Evolutionary conservation across 1,140 invertebrate genomes (phyloP).

Genomic region (Phocides pigmalion): DNA sequence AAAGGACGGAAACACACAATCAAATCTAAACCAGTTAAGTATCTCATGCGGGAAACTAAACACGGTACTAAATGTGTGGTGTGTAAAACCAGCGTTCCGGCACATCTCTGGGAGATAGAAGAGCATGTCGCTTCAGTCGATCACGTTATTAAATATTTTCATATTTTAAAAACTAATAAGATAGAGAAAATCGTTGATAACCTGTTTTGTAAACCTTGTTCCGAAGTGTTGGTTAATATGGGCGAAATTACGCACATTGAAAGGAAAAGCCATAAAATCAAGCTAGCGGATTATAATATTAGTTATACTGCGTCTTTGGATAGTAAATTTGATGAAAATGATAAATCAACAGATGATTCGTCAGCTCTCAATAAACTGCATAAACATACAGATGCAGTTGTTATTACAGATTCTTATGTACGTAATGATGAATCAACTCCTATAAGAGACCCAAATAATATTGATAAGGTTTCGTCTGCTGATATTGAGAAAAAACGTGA

Average conservation of each 20-base stretch:
- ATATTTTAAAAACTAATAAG: not conserved
- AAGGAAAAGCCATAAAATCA: slow-evolving; percentile 7
- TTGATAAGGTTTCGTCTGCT: too few relatives aligned
- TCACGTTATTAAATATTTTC: slow-evolving; percentile 2
- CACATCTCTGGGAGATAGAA: not conserved
- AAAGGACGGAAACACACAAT: not conserved
- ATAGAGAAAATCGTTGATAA: slow-evolving; percentile 3
- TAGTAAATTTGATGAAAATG: too few relatives aligned
- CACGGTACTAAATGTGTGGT: slow-evolving; percentile 13
- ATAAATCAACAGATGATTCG: too few relatives aligned
- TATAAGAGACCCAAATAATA: too few relatives aligned
- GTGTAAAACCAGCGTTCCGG: not conserved
- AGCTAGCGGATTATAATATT: slow-evolving; percentile 9
- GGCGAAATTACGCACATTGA: slow-evolving; percentile 11
- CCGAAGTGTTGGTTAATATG: not conserved
- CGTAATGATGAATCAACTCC: too few relatives aligned
- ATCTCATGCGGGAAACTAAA: slow-evolving; percentile 1
- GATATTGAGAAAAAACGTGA: too few relatives aligned
- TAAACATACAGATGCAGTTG: too few relatives aligned
- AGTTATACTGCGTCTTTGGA: too few relatives aligned
- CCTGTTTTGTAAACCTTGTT: slow-evolving; percentile 25
- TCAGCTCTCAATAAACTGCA: too few relatives aligned
- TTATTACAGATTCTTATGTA: too few relatives aligned
- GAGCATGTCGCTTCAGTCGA: slow-evolving; percentile 3
- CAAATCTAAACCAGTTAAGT: not conserved